phyloP scores from a whole-genome alignment of 1,140 invertebrate genomes.

The Pararge aegeria region DNA sequence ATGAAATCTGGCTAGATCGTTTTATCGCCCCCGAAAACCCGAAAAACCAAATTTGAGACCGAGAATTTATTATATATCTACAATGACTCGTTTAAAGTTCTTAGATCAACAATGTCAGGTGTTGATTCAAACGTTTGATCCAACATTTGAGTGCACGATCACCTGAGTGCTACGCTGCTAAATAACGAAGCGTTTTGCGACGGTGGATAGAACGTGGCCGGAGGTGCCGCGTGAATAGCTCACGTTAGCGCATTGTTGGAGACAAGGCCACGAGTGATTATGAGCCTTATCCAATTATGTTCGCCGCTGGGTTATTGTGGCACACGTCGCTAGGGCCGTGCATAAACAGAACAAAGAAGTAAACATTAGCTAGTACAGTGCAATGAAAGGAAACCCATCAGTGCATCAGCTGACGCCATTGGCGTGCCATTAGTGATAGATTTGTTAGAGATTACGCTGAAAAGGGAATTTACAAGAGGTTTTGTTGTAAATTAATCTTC shows the following conservation, averaged over 20 bases:
- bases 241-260: slow-evolving; percentile 30
- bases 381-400: not conserved
- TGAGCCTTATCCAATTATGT: slow-evolving; percentile 67
- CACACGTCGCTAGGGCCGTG: slow-evolving; percentile 24
- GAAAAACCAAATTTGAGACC: no score
- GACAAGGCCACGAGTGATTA: slow-evolving; percentile 64
- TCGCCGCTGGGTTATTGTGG: slow-evolving; percentile 45
- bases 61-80: no score
- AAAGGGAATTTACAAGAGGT: no score
- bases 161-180: slow-evolving; percentile 10
- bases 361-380: slow-evolving; percentile 12
- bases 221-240: slow-evolving; percentile 23
- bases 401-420: not conserved
- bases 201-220: slow-evolving; percentile 24
- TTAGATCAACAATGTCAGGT: not conserved
- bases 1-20: no score
- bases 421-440: no score
- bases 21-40: no score
- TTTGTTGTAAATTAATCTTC: no score
- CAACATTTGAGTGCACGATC: not conserved
- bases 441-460: no score
- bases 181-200: slow-evolving; percentile 15
- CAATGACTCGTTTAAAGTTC: no score
- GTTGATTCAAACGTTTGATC: not conserved
- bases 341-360: slow-evolving; percentile 13